Evolutionary conservation across 2,888 invertebrate genomes (phyloP), one percentile per base, ranked within the genome.

Genomic region (Chrysolina haemoptera): DNA sequence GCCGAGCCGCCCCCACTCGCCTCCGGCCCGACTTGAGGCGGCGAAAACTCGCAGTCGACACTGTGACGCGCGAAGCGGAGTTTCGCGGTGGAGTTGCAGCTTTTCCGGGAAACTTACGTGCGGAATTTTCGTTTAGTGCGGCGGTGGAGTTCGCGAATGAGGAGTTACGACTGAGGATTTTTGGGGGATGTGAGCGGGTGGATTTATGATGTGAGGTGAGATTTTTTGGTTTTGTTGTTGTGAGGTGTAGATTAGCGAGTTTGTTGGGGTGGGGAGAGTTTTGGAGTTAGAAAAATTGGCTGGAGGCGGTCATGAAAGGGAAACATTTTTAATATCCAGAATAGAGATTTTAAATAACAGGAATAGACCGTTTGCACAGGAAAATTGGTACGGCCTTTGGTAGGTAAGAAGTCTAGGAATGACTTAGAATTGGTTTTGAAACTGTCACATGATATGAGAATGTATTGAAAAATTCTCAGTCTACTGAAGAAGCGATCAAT

Each of bases 41-140:
- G 76, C 76, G 83, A 81, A 81, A 82, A 78, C 78, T 79, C 76
- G 79, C 78, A 80, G 78, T 82, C 79, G 72, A 74, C 76, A 71
- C 75, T 73, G 78, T 73, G 77, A 62, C 70, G 78, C 76, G 78
- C 69, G 71, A 55, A 50, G 71, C 62, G 46, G n/a, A 72, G 72
- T 70, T 75, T 70, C 73, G 69, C 55, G 65, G 53, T 55, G 68
- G 48, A 65, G 70, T 43, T 69, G 50, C 70, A 68, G 62, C 46
- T 68, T 75, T 70, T 18, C 62, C 59, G 11, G 8, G 35, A 27
- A 27, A 12, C 16, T 59, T 59, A 12, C 59, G 67, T 40, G 67
- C 41, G 53, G 40, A 53, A 35, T 53, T 50, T 67, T 46, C 18
- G 53, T 40, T 35, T 41, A 40, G 53, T 67, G 67, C 53, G 53